Evolutionary conservation across 2,113 vertebrate genomes (phyloP).

Genomic region (Suncus etruscus): DNA sequence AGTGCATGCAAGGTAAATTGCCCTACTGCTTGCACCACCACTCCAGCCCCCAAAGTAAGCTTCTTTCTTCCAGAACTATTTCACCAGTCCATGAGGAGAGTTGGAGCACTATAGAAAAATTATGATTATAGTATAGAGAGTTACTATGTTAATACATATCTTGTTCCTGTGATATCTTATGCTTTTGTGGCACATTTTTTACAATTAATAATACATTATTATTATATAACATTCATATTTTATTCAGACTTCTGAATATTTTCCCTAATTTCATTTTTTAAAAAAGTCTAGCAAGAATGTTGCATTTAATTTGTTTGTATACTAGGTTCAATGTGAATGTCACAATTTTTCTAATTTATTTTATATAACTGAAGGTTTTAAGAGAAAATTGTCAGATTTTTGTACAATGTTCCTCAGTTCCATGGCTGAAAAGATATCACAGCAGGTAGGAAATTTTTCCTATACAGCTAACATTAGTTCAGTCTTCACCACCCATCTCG

Average conservation of each 20-base stretch:
- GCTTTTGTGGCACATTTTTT: neutral
- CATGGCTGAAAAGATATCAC: too few relatives aligned
- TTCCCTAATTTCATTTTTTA: neutral
- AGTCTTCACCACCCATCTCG: too few relatives aligned
- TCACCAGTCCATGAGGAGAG: neutral
- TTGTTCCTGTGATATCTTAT: neutral
- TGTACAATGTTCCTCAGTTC: neutral
- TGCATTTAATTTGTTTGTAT: neutral
- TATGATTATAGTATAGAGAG: neutral
- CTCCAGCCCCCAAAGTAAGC: too few relatives aligned
- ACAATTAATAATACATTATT: neutral
- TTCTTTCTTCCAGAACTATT: too few relatives aligned
- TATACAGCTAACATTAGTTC: too few relatives aligned
- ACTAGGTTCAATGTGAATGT: neutral
- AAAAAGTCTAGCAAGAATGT: neutral
- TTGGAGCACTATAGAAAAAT: neutral
- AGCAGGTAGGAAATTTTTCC: too few relatives aligned
- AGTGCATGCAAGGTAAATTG: too few relatives aligned
- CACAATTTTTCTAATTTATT: neutral
- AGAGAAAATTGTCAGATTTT: neutral
- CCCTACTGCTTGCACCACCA: too few relatives aligned
- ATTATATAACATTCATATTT: neutral
- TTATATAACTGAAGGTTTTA: neutral
- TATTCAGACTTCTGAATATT: neutral
- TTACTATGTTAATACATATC: neutral